Evolutionary conservation across 2,113 vertebrate species (phyloP).

Genomic region (Tinamus guttatus): DNA sequence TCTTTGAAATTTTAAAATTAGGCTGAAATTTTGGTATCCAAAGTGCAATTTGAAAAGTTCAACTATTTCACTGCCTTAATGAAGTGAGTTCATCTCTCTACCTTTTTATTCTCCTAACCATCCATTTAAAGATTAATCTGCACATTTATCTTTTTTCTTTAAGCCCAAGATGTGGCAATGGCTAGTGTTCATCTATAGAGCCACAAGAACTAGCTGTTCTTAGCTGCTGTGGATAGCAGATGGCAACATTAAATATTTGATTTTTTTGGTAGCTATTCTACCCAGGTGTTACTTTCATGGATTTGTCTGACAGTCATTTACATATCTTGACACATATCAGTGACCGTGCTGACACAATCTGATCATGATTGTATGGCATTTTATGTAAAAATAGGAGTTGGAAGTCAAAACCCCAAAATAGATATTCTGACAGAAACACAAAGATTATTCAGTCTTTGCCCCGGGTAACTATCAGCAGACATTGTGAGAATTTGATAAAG

Average conservation of each 20-base stretch:
- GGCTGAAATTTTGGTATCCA: background rate
- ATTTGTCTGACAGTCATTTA: background rate
- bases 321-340: background rate
- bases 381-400: background rate
- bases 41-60: background rate
- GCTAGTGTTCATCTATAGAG: background rate
- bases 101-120: background rate
- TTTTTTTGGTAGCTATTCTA: background rate
- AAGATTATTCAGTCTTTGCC: background rate
- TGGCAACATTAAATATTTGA: background rate
- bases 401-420: background rate
- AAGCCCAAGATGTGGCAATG: background rate
- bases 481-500: background rate
- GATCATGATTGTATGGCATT: background rate
- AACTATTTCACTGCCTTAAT: background rate
- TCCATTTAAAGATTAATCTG: background rate
- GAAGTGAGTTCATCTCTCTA: background rate
- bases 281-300: background rate
- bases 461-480: background rate
- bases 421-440: background rate
- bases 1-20: background rate
- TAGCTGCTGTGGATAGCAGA: background rate
- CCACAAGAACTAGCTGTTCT: background rate
- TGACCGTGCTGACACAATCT: background rate
- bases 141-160: background rate